These are phyloP conservation scores for Hemicordylus capensis DNA, from an alignment of 2,113 vertebrate species.

Conservation along the genomic window DNA sequence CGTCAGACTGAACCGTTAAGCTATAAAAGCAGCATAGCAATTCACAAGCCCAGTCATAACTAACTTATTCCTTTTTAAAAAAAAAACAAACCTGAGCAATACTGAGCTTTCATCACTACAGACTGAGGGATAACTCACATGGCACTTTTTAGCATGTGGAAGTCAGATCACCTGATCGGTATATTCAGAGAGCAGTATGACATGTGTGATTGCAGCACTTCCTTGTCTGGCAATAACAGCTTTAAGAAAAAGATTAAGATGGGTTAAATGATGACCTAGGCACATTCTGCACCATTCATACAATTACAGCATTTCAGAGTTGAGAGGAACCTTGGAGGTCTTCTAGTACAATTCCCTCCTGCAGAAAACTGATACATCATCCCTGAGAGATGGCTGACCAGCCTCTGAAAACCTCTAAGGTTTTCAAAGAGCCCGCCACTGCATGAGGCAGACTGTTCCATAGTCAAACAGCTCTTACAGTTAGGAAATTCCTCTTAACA, in stretches of 20 bases:
- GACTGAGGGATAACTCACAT: neutral
- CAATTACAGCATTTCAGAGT: too few species aligned
- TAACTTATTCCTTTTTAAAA: constrained; percentile 22
- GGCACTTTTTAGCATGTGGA: neutral
- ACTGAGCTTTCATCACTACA: constrained; percentile 26
- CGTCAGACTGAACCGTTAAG: constrained; percentile 63
- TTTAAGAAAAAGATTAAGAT: neutral
- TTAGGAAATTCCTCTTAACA: too few species aligned
- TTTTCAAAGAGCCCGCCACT: too few species aligned
- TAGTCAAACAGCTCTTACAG: too few species aligned
- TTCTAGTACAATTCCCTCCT: too few species aligned
- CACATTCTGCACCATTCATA: neutral
- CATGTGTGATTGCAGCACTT: neutral
- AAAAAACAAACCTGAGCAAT: neutral
- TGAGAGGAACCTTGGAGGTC: too few species aligned
- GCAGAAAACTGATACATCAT: too few species aligned
- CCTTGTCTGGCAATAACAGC: neutral
- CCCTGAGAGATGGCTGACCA: too few species aligned
- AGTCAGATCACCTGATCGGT: neutral
- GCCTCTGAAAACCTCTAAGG: too few species aligned
- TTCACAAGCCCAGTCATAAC: constrained; percentile 52
- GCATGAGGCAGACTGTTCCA: too few species aligned
- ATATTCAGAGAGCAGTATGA: neutral
- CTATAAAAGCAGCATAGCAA: constrained; percentile 61
- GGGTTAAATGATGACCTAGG: constrained; percentile 15